Conservation (phyloP, 1,140 invertebrate species). For the Maniola jurtina region DNA sequence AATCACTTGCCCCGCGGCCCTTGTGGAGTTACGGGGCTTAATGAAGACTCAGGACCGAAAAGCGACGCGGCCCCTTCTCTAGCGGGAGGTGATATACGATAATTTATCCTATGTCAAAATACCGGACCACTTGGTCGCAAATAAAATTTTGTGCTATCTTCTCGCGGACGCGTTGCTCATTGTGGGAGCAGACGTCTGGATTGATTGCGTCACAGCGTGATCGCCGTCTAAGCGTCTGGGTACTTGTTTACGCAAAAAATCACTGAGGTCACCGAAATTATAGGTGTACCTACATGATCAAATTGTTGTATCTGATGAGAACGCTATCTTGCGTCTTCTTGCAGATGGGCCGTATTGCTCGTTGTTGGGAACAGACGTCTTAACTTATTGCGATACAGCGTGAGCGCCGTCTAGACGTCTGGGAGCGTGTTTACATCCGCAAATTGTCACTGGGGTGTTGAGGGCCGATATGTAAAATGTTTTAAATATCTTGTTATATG, state of each 20-base stretch:
- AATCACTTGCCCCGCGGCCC: constrained; percentile 33
- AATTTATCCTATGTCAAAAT: neutral
- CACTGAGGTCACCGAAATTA: constrained; percentile 22
- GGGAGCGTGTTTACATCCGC: constrained; percentile 52
- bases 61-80: neutral
- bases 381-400: constrained; percentile 46
- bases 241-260: constrained; percentile 54
- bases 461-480: constrained; percentile 22
- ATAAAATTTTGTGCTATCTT: neutral
- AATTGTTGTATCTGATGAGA: too few relatives aligned
- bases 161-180: too few relatives aligned
- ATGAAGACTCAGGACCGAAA: constrained; percentile 27
- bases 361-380: constrained; percentile 26
- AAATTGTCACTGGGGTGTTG: constrained; percentile 45
- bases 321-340: too few relatives aligned
- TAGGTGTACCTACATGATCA: constrained; percentile 2
- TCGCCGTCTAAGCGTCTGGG: constrained; percentile 40
- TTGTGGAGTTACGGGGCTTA: constrained; percentile 26
- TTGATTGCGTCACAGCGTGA: constrained; percentile 43
- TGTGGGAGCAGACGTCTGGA: constrained; percentile 33
- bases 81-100: neutral
- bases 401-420: constrained; percentile 40
- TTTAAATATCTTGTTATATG: constrained; percentile 10
- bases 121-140: neutral
- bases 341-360: too few relatives aligned